Evolutionary conservation across 37 sponge, comb jelly and placozoan species (phyloP), one percentile per base, ranked within the genome.

Genomic region (Tethya wilhelma): DNA sequence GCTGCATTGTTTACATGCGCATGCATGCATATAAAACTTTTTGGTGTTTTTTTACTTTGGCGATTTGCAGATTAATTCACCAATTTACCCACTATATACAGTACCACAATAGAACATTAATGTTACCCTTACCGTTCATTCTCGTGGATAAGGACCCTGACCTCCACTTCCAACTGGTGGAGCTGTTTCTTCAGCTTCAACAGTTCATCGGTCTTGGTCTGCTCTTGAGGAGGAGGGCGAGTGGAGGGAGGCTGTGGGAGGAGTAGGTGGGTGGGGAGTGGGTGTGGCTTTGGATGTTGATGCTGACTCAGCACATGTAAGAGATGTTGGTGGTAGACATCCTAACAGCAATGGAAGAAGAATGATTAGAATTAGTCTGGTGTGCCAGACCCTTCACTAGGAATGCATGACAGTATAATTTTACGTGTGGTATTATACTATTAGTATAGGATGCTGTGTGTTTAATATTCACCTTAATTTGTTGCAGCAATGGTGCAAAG

Each of bases 391-490:
- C n/a, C n/a, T n/a, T n/a, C n/a, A n/a, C n/a, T n/a, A n/a, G n/a
- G n/a, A n/a, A n/a, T n/a, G n/a, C n/a, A n/a, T n/a, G 25, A 8
- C 4, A 29, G 25, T 59, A 12, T 59, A 23, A 12, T 59, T 19
- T 59, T 6, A 30, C 62, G 28, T 59, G 23, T 5, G 4, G 20
- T 25, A 59, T 12, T 29, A 59, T 29, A 8, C 20, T 30, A 29
- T 59, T 12, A 60, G 25, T 6, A 60, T 33, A n/a, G n/a, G n/a
- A n/a, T n/a, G n/a, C n/a, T 49, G 9, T 49, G 53, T 14, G 14
- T 49, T 49, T 49, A 19, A 14, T 49, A 49, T 43, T 30, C 38
- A 82, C 82, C 74, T 73, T 72, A 36, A 82, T 82, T 44, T 73
- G 29, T 38, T 62, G 26, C 40, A 82, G 56, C 20, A 71, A 30